Percentiles rank a stretch among this genome's conserved stretches.
Evolutionary conservation across 2,888 invertebrate species (phyloP).

Genomic region (Atethmia centrago): DNA sequence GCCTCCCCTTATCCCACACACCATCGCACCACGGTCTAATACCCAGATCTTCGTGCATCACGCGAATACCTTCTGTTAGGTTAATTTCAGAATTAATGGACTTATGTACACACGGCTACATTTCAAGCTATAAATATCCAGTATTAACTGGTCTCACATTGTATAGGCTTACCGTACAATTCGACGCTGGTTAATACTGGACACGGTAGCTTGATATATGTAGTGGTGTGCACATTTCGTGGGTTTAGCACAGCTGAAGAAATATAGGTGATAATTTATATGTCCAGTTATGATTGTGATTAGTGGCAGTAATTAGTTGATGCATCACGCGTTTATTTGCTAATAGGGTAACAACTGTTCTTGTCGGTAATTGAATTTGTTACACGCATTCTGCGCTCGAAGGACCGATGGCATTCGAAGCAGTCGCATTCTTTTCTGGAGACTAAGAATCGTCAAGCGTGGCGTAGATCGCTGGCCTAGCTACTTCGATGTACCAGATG

Average conservation of each 20-base stretch:
- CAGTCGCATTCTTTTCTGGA: background rate
- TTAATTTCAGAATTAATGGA: slow-evolving; percentile 63
- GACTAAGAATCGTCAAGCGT: background rate
- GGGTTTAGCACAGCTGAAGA: slow-evolving; percentile 32
- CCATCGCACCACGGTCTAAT: slow-evolving; percentile 74
- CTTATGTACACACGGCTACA: slow-evolving; percentile 21
- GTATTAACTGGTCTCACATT: background rate
- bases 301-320: slow-evolving; percentile 29
- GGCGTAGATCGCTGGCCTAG: background rate
- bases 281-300: slow-evolving; percentile 40
- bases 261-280: slow-evolving; percentile 49
- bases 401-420: background rate
- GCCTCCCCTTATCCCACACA: slow-evolving; percentile 44
- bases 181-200: background rate
- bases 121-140: background rate
- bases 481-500: background rate
- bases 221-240: background rate
- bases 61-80: slow-evolving; percentile 71
- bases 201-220: background rate
- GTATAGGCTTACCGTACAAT: background rate
- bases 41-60: slow-evolving; percentile 74
- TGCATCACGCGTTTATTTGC: slow-evolving; percentile 18
- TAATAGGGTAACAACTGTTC: slow-evolving; percentile 28
- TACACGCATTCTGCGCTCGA: background rate
- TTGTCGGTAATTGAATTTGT: slow-evolving; percentile 5